Evolutionary conservation across 2,113 vertebrate genomes (phyloP), one percentile per base, ranked within the genome.

Genomic region (Psephotus haematonotus): DNA sequence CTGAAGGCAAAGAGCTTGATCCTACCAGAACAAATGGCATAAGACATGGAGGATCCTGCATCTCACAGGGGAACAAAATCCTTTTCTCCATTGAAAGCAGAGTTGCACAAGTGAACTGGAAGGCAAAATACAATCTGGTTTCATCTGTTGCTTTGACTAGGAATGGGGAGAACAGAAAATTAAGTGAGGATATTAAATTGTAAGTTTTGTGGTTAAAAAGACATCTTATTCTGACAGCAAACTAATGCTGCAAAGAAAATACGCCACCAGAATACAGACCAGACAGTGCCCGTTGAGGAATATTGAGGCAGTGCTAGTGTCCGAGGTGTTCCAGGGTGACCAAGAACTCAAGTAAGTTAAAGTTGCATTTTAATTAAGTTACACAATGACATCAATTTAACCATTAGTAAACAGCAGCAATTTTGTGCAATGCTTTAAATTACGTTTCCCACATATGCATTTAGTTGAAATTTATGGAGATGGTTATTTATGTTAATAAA

Each of bases 401-500:
- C 86, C 95, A 94, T 95, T 95, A 93, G 91, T 96, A 96, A 97
- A 96, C 94, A 97, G 94, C 96, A 91, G 86, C 94, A 92, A 82
- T 97, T 95, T 86, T 94, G 94, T 93, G 93, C 94, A 92, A 78
- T 90, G 94, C 86, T 95, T 97, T 97, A 96, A 97, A 97, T 93
- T 84, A 68, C 10, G 0, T 96, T 97, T 96, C 91, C 96, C 88
- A 90, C 91, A 77, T 93, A 94, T 96, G 95, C 93, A 74, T 97
- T 97, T 97, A 96, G 95, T 97, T 97, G 95, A 97, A 97, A 97
- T 97, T 97, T 97, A 97, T 95, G 97, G 97, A 93, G 91, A 88
- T 97, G 78, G 88, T 97, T 97, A 97, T 97, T 97, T 97, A 97
- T 95, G 97, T 97, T 97, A 97, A 97, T 97, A 97, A 96, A 97